A percentile compares a stretch with the other conserved stretches of the same genome.
These are phyloP conservation scores for Melanostoma mellinum DNA, from an alignment of 2,888 invertebrate genomes.

Conservation along the genomic window DNA sequence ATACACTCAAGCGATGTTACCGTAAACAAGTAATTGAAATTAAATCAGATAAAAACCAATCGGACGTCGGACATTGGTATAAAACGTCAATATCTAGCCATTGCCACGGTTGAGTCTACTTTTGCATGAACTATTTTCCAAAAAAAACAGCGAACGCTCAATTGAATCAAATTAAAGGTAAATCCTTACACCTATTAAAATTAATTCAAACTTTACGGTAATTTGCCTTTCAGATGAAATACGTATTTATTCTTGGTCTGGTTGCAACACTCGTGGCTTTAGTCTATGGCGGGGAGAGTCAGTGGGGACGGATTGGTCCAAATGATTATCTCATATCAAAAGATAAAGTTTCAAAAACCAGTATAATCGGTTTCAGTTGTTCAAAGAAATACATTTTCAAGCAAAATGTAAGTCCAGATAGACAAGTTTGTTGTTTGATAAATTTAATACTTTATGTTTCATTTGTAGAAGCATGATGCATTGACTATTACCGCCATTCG, in stretches of 20 bases:
- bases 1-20: too few relatives aligned
- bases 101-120: background rate
- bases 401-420: constrained; percentile 73
- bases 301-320: constrained; percentile 75
- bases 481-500: constrained; percentile 67
- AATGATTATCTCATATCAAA: constrained; percentile 76
- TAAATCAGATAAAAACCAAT: constrained; percentile 3
- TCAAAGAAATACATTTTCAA: constrained; percentile 75
- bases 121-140: background rate
- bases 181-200: background rate
- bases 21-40: background rate
- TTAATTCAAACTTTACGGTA: background rate
- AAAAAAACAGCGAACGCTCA: background rate
- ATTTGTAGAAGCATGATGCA: constrained; percentile 19
- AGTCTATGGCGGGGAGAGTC: constrained; percentile 74
- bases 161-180: background rate
- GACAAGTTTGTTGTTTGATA: background rate
- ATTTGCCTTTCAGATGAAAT: constrained; percentile 13
- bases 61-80: background rate
- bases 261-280: constrained; percentile 46
- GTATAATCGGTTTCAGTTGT: constrained; percentile 75
- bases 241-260: background rate
- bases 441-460: background rate
- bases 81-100: constrained; percentile 3
- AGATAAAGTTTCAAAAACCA: constrained; percentile 75